Evolutionary conservation across 2,797 vertebrate species (phyloP).

Genomic region (Sebastes aleutianus): DNA sequence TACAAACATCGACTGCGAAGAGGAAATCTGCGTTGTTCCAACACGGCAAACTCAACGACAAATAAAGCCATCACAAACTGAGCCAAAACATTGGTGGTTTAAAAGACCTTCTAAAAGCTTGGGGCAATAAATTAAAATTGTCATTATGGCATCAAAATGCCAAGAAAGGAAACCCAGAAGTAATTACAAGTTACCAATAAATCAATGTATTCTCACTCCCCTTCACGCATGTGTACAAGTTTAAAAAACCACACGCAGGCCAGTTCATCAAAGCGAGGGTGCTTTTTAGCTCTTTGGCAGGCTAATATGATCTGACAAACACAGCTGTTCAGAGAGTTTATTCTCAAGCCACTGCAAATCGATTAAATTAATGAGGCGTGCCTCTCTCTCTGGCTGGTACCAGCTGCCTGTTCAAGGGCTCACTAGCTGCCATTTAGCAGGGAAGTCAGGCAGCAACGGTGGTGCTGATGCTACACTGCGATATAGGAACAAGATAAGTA

Average conservation of each 20-base stretch:
- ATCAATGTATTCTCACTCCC: conserved; percentile 15
- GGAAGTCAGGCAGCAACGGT: conserved; percentile 54
- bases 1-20: conserved; percentile 5
- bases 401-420: conserved; percentile 75
- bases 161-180: conserved; percentile 19
- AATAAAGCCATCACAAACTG: conserved; percentile 6
- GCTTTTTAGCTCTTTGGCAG: conserved; percentile 68
- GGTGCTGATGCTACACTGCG: conserved; percentile 33
- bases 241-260: conserved; percentile 17
- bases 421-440: conserved; percentile 75
- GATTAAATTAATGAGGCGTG: conserved; percentile 83
- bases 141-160: conserved; percentile 12
- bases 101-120: conserved; percentile 2
- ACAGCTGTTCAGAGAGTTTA: conserved; percentile 83
- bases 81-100: neutral
- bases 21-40: conserved; percentile 16
- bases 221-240: conserved; percentile 2
- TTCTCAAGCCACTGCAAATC: conserved; percentile 80
- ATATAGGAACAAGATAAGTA: neutral
- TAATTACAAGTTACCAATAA: conserved; percentile 34
- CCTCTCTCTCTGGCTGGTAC: conserved; percentile 70
- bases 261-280: conserved; percentile 55
- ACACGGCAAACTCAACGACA: conserved; percentile 6
- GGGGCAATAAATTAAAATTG: neutral
- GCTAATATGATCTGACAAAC: conserved; percentile 80